Percentiles rank a stretch among this genome's conserved stretches.
phyloP scores from a whole-genome alignment of 2,113 vertebrate species.

The Datnioides undecimradiatus region DNA sequence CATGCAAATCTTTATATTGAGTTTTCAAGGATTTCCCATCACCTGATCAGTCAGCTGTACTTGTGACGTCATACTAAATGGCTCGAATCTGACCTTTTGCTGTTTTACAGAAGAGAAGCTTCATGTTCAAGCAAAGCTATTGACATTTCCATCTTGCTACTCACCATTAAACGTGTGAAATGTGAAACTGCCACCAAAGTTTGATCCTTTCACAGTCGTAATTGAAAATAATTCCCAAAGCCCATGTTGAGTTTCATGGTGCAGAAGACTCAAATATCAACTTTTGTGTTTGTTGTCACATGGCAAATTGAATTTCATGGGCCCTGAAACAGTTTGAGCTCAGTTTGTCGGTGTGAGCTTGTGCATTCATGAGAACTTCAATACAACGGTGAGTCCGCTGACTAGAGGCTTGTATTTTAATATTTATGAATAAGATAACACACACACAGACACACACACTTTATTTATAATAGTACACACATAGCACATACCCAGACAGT shows the following conservation, averaged over 20 bases:
- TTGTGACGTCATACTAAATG: not conserved
- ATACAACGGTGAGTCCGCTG: not conserved
- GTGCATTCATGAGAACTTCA: not conserved
- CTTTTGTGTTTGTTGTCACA: not conserved
- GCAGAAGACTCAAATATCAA: not conserved
- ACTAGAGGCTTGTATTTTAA: not conserved
- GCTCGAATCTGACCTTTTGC: conserved; percentile 2
- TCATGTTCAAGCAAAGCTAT: not conserved
- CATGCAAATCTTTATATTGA: not conserved
- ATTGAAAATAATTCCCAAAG: not conserved
- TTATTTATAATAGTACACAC: not conserved
- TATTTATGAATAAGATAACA: too few relatives aligned
- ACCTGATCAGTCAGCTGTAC: too few relatives aligned
- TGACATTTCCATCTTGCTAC: not conserved
- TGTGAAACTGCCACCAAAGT: not conserved
- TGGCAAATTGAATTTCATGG: conserved; percentile 28
- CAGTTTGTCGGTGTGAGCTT: not conserved
- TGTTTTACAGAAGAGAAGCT: not conserved
- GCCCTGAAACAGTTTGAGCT: conserved; percentile 39
- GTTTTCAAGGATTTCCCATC: not conserved
- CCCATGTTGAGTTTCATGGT: not conserved
- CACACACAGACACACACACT: too few relatives aligned
- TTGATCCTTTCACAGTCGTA: not conserved
- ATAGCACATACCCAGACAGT: not conserved
- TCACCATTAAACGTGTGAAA: not conserved